Base-by-base conservation (phyloP, 2,888 invertebrate species). In the Microctonus hyperodae region DNA sequence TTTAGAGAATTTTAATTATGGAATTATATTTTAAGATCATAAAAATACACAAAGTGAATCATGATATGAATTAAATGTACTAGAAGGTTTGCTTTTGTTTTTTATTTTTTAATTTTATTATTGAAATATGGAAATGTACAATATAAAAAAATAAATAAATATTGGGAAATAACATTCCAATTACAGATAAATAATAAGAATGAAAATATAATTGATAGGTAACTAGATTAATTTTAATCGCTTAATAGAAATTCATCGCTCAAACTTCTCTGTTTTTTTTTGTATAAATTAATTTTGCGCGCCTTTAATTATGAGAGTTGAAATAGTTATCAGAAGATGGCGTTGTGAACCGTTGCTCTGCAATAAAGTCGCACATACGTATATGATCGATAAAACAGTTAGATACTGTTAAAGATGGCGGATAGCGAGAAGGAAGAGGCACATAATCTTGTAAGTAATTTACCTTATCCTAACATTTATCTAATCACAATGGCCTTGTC, bases 341-440 rank as follows among this genome's bases (percentile, higher is more conserved):
- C n/a, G n/a, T n/a, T n/a, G n/a, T n/a, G n/a, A n/a, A n/a, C n/a
- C n/a, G n/a, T n/a, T n/a, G n/a, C n/a, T n/a, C n/a, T n/a, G n/a
- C n/a, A n/a, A n/a, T n/a, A n/a, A n/a, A n/a, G n/a, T n/a, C n/a
- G n/a, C 11, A 20, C 20, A 4, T 22, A 51, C 22, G 11, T 22
- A 51, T 51, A 25, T 23, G 11, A 2, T 16, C 16, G 44, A 33
- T 48, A 48, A 56, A 50, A 23, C n/a, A 58, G 57, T 22, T 28
- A n/a, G n/a, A n/a, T n/a, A n/a, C n/a, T n/a, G n/a, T 13, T 22
- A 28, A 86, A 85, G 78, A 90, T 90, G 88, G 88, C 89, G 76
- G 93, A 93, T 85, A 90, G 89, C 86, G 94, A 93, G 86, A 92
- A 91, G 85, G 92, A 93, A 86, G 94, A 94, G 85, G 91, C 92